A percentile compares a stretch with the other conserved stretches of the same genome.
phyloP scores from a whole-genome alignment of 2,797 vertebrate species.

The Melanotaenia trifasciata region DNA sequence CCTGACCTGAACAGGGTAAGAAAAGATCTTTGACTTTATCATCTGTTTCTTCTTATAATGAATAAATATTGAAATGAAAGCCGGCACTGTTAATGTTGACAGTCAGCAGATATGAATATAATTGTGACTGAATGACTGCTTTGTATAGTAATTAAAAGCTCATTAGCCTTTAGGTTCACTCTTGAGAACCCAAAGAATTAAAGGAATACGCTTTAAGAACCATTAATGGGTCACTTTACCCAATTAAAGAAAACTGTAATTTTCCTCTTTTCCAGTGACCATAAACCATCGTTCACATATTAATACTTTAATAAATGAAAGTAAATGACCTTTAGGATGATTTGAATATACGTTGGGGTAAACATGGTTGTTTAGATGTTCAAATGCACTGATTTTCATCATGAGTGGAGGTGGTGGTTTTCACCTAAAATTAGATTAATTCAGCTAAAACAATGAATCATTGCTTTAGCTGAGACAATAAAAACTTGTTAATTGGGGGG shows the following conservation, averaged over 20 bases:
- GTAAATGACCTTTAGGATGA: not conserved
- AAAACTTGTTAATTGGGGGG: no score
- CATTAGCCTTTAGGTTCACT: conserved; percentile 2
- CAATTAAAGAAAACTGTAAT: not conserved
- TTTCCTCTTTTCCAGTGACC: not conserved
- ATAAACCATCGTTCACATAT: not conserved
- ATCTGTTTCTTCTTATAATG: conserved; percentile 27
- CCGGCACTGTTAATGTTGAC: conserved; percentile 24
- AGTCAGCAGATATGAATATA: conserved; percentile 31
- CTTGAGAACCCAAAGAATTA: not conserved
- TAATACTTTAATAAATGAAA: not conserved
- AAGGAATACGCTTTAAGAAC: not conserved
- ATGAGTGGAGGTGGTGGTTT: not conserved
- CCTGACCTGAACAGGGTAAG: conserved; percentile 37
- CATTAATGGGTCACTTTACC: conserved; percentile 8
- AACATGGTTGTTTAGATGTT: not conserved
- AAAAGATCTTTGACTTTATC: conserved; percentile 8
- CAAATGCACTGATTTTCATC: not conserved
- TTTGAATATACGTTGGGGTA: not conserved
- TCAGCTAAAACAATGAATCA: no score
- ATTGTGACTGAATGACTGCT: conserved; percentile 47
- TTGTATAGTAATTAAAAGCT: conserved; percentile 32
- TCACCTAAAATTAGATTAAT: not conserved
- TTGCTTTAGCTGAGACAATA: no score
- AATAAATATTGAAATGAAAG: conserved; percentile 45